Base-by-base conservation (phyloP, 2,113 vertebrate genomes). In the Picathartes gymnocephalus region DNA sequence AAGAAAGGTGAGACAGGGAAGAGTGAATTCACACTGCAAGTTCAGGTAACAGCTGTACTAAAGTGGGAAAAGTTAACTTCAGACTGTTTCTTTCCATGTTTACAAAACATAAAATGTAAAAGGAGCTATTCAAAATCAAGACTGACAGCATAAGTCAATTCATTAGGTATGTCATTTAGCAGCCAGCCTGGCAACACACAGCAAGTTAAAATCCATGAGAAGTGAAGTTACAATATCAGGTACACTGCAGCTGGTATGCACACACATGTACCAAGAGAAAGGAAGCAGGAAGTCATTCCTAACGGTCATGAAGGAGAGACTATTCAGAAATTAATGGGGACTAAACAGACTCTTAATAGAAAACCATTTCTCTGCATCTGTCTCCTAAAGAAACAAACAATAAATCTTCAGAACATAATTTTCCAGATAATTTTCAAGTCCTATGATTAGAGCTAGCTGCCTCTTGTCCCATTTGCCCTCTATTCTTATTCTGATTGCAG, bases 401-500 rank as follows among this genome's bases (percentile, higher is more conserved):
- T 39, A 15, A 81, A 88, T 77, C 42, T 73, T 62, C 68, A 72
- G 28, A 76, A 94, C 8, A 54, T 47, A 30, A 66, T 86, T 88
- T 84, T 68, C 39, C 31, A 83, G 54, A 35, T 86, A 35, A 81
- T 82, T 88, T 86, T 56, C 24, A 88, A 81, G 17, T 39, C 44
- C 37, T 83, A 22, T 53, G 61, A 65, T 77, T 86, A 90, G 17
- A 84, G n/a, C 17, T 79, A 76, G 53, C 40, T 71, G 39, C 33
- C 22, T 81, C 35, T 85, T 73, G 47, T 51, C 15, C 78, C 61
- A 81, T 64, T 88, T 83, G 72, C 45, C 56, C 51, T 86, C 77
- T 14, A 39, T 83, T 92, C 47, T 86, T 92, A 81, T 70, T 66
- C 72, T 94, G 54, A 93, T 71, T 93, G 56, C 64, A 90, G 72